Percentiles rank a stretch among this genome's conserved stretches.
Conservation (phyloP, 2,113 vertebrate genomes). For the Reinhardtius hippoglossoides region DNA sequence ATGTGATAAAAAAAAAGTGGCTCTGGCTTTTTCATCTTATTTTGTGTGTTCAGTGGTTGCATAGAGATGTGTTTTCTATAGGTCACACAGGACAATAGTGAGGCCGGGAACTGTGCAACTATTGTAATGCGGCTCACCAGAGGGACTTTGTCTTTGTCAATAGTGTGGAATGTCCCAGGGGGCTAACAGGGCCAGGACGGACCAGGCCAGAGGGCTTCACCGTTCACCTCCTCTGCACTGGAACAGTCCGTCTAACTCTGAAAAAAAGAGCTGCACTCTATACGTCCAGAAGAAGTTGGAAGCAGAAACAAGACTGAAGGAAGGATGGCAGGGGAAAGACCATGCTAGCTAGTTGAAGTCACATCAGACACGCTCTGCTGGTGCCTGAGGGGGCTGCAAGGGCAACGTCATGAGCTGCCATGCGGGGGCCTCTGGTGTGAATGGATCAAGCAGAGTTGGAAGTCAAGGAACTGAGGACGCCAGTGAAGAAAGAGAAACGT, state of each 20-base stretch:
- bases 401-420: slow-evolving; percentile 57
- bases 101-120: slow-evolving; percentile 83
- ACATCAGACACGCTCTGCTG: slow-evolving; percentile 27
- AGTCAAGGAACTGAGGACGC: slow-evolving; percentile 30
- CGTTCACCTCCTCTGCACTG: slow-evolving; percentile 60
- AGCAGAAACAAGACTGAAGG: slow-evolving; percentile 15
- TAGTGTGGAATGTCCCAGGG: slow-evolving; percentile 87
- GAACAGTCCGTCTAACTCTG: slow-evolving; percentile 22
- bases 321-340: slow-evolving; percentile 35
- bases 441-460: slow-evolving; percentile 24
- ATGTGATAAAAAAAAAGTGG: slow-evolving; percentile 56
- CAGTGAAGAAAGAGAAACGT: slow-evolving; percentile 69
- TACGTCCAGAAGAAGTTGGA: slow-evolving; percentile 35
- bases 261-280: slow-evolving; percentile 1
- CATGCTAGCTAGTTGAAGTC: slow-evolving; percentile 24
- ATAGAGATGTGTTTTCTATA: slow-evolving; percentile 81
- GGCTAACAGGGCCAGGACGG: slow-evolving; percentile 67
- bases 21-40: slow-evolving; percentile 80
- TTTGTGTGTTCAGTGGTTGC: slow-evolving; percentile 74
- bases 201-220: slow-evolving; percentile 32
- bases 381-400: slow-evolving; percentile 19
- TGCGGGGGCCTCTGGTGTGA: slow-evolving; percentile 39
- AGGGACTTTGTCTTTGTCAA: slow-evolving; percentile 88
- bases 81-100: slow-evolving; percentile 85
- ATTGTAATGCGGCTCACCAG: slow-evolving; percentile 85